These are phyloP conservation scores for Oconnorella tubifera DNA, from an alignment of 2,888 invertebrate genomes.

Conservation along the genomic window DNA sequence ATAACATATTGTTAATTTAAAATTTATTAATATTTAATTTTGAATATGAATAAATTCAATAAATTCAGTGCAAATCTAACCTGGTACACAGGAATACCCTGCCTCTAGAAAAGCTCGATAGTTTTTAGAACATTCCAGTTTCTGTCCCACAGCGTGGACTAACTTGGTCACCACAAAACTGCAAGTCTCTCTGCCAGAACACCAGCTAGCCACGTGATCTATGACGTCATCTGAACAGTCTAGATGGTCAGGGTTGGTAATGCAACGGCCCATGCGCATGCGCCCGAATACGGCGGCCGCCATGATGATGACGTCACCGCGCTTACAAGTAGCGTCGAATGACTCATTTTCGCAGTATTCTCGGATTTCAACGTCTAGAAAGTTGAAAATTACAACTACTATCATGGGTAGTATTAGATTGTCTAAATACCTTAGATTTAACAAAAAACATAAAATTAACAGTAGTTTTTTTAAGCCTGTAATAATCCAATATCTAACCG, in stretches of 20 bases:
- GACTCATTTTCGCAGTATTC: not conserved
- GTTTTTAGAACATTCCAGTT: not conserved
- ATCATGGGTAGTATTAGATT: too few relatives aligned
- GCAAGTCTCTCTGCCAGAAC: not conserved
- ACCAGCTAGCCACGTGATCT: not conserved
- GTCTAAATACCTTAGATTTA: too few relatives aligned
- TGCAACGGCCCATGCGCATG: not conserved
- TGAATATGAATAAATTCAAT: too few relatives aligned
- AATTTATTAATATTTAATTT: too few relatives aligned
- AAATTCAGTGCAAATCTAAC: too few relatives aligned
- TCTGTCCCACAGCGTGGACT: not conserved
- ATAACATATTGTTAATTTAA: too few relatives aligned
- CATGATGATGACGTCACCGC: not conserved
- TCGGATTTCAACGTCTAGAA: too few relatives aligned
- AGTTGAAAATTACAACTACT: too few relatives aligned
- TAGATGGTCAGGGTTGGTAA: not conserved
- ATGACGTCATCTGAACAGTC: not conserved
- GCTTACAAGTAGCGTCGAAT: not conserved
- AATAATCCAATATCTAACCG: too few relatives aligned
- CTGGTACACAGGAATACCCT: not conserved
- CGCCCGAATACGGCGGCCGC: not conserved
- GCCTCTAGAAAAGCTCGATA: not conserved
- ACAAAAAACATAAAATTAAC: too few relatives aligned
- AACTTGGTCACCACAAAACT: not conserved
- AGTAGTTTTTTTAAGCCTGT: too few relatives aligned